Evolutionary conservation across 2,888 invertebrate species (phyloP).

Genomic region (Noctua comes): DNA sequence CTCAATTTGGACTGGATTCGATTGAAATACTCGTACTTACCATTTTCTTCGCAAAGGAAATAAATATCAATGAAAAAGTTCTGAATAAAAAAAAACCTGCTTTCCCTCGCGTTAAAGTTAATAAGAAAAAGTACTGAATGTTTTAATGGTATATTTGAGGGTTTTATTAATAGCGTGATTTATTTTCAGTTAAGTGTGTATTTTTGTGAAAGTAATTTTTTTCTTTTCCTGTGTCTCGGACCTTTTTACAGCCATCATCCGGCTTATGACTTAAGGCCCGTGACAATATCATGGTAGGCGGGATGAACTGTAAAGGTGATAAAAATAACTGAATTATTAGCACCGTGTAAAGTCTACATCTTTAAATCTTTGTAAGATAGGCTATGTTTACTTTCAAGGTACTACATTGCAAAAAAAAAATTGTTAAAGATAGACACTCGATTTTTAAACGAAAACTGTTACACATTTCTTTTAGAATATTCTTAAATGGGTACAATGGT

Average conservation of each 20-base stretch:
- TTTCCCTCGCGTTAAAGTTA: conserved; percentile 24
- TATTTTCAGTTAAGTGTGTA: conserved; percentile 18
- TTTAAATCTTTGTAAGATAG: no score
- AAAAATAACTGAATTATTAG: not conserved
- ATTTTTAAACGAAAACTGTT: not conserved
- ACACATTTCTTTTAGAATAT: no score
- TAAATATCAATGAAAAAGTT: conserved; percentile 59
- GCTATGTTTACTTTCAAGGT: no score
- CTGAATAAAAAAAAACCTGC: conserved; percentile 6
- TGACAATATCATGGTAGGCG: not conserved
- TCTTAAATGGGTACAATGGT: no score
- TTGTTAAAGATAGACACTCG: not conserved
- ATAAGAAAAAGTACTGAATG: conserved; percentile 36
- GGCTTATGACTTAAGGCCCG: not conserved
- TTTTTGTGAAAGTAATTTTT: conserved; percentile 2
- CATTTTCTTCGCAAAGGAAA: conserved; percentile 47
- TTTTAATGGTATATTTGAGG: conserved; percentile 30
- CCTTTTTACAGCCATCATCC: not conserved
- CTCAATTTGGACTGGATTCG: conserved; percentile 56
- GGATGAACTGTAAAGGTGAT: no score
- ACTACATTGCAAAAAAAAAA: no score
- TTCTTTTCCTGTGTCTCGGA: not conserved
- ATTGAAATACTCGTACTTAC: conserved; percentile 57
- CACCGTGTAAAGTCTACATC: no score
- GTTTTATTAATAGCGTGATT: conserved; percentile 27